A percentile compares a stretch with the other conserved stretches of the same genome.
Evolutionary conservation across 2,113 vertebrate genomes (phyloP).

Genomic region (Atractosteus spatula): DNA sequence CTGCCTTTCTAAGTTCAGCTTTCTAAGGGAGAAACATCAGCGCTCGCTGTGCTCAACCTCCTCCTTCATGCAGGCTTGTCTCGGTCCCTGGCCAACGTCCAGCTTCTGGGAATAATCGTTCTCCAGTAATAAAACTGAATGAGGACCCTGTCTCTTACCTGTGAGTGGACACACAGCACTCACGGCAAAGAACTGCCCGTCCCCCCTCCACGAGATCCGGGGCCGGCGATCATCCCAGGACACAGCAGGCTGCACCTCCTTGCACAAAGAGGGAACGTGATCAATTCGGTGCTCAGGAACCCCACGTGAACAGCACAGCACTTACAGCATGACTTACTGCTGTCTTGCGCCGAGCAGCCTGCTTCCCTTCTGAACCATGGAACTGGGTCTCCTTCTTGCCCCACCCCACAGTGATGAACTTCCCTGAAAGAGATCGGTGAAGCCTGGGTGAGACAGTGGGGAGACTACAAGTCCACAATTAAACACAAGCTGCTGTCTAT

Average conservation of each 20-base stretch:
- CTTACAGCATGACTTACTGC: slow-evolving; percentile 37
- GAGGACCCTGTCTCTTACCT: slow-evolving; percentile 61
- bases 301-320: too few species aligned
- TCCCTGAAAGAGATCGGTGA: slow-evolving; percentile 62
- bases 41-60: too few species aligned
- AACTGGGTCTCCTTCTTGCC: slow-evolving; percentile 98
- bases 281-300: not conserved
- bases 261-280: not conserved
- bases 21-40: too few species aligned
- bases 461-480: too few species aligned
- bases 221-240: slow-evolving; percentile 81
- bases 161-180: slow-evolving; percentile 78
- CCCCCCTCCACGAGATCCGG: slow-evolving; percentile 86
- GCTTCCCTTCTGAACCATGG: slow-evolving; percentile 92
- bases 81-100: too few species aligned
- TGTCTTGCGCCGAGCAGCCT: slow-evolving; percentile 74
- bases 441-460: not conserved
- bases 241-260: slow-evolving; percentile 73
- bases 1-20: too few species aligned
- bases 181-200: slow-evolving; percentile 91
- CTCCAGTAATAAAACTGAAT: too few species aligned
- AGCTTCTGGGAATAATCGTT: too few species aligned
- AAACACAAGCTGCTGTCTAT: too few species aligned
- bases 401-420: slow-evolving; percentile 92
- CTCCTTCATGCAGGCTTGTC: too few species aligned